Evolutionary conservation across 2,797 vertebrate species (phyloP).

Genomic region (Cirrhinus mrigala): DNA sequence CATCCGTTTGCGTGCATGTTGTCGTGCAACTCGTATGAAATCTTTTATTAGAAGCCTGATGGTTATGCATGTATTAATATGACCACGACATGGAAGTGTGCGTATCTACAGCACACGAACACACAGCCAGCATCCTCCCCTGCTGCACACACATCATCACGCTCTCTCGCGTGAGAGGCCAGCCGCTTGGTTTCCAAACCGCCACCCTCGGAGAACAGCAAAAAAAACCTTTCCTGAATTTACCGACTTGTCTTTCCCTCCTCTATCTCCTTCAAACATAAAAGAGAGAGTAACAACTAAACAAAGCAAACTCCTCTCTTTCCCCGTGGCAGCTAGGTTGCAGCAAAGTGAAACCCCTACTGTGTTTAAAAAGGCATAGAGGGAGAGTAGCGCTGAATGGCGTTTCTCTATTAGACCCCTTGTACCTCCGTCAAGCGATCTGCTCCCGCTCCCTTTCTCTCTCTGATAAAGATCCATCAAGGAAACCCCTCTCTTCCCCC

Average conservation of each 20-base stretch:
- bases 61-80: slow-evolving; percentile 1
- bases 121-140: slow-evolving; percentile 40
- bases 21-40: slow-evolving; percentile 4
- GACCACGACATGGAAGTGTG: slow-evolving; percentile 20
- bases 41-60: slow-evolving; percentile 32
- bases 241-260: slow-evolving; percentile 22
- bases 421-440: slow-evolving; percentile 51
- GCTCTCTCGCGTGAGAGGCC: slow-evolving; percentile 28
- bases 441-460: background rate
- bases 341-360: slow-evolving; percentile 53
- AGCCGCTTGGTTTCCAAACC: slow-evolving; percentile 30
- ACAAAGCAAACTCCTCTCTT: slow-evolving; percentile 47
- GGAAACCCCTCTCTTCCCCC: slow-evolving; percentile 39
- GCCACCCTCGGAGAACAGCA: slow-evolving; percentile 11
- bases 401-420: slow-evolving; percentile 57
- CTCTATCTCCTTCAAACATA: slow-evolving; percentile 48
- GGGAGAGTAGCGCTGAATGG: slow-evolving; percentile 51
- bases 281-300: slow-evolving; percentile 41
- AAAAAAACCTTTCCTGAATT: slow-evolving; percentile 40
- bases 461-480: slow-evolving; percentile 57
- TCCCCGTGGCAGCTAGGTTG: slow-evolving; percentile 47
- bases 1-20: background rate
- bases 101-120: slow-evolving; percentile 38
- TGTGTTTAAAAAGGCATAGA: slow-evolving; percentile 53
- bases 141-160: slow-evolving; percentile 33